These are phyloP conservation scores for Girardinus metallicus DNA, from an alignment of 2,797 vertebrate genomes.

Conservation along the genomic window DNA sequence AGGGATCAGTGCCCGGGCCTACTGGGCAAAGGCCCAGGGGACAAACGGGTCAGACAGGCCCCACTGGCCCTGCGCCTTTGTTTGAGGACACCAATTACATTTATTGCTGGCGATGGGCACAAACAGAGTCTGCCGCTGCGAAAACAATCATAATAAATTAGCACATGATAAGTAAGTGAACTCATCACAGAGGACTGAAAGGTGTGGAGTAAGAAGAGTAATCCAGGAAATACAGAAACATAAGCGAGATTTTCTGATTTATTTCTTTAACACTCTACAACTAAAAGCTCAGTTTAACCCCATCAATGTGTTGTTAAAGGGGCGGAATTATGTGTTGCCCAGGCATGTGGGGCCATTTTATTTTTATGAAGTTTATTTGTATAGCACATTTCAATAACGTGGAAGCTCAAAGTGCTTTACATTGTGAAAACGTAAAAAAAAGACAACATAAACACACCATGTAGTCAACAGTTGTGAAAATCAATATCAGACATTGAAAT, in stretches of 20 bases:
- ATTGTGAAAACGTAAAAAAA: too few species aligned
- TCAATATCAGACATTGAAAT: too few species aligned
- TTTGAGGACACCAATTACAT: background rate
- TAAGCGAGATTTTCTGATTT: background rate
- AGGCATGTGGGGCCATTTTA: too few species aligned
- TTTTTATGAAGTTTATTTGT: too few species aligned
- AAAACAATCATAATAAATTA: background rate
- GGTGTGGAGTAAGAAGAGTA: background rate
- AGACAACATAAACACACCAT: too few species aligned
- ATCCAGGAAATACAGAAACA: background rate
- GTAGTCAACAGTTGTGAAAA: too few species aligned
- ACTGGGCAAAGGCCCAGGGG: slow-evolving; percentile 4
- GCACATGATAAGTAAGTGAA: background rate
- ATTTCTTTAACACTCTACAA: background rate
- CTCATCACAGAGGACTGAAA: background rate
- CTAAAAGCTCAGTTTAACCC: background rate
- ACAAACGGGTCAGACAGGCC: background rate
- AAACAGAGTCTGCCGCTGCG: background rate
- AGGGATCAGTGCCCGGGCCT: background rate
- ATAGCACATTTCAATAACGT: too few species aligned
- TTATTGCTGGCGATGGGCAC: background rate
- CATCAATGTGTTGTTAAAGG: background rate
- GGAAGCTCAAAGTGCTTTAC: too few species aligned
- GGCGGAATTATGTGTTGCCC: too few species aligned
- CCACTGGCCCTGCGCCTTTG: background rate